Conservation (phyloP, 2,113 vertebrate species). For the Indicator indicator region DNA sequence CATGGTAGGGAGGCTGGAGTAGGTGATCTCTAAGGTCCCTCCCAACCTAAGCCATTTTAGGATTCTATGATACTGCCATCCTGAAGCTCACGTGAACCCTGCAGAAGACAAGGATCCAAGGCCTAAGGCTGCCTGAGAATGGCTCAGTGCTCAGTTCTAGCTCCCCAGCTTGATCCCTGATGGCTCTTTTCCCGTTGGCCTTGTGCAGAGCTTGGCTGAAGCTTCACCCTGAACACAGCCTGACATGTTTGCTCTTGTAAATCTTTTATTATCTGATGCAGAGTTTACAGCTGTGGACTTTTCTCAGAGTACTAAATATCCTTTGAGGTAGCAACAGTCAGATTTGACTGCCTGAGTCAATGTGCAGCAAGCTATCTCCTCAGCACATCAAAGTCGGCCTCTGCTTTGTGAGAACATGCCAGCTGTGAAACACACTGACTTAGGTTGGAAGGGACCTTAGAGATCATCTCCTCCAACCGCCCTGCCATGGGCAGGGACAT, state of each 20-base stretch:
- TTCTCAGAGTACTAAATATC: conserved; percentile 42
- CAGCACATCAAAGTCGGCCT: neutral
- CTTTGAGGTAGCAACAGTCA: conserved; percentile 1
- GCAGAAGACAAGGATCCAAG: neutral
- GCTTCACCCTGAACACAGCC: neutral
- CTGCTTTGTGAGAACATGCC: neutral
- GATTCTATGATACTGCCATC: neutral
- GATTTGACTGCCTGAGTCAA: conserved; percentile 18
- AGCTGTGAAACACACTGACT: neutral
- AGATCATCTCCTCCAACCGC: no score
- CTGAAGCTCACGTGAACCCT: neutral
- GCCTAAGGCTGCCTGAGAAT: neutral
- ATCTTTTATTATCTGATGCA: conserved; percentile 22
- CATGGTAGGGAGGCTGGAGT: no score
- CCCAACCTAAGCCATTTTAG: no score
- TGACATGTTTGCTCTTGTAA: neutral
- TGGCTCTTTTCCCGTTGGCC: neutral
- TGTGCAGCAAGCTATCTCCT: neutral
- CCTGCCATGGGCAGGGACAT: no score
- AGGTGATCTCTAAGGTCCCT: no score
- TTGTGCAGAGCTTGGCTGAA: neutral
- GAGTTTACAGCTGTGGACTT: neutral
- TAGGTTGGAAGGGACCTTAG: no score
- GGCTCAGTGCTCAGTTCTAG: neutral
- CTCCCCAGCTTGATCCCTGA: neutral